phyloP scores from a whole-genome alignment of 2,113 vertebrate genomes.

The Falcunculus frontatus region DNA sequence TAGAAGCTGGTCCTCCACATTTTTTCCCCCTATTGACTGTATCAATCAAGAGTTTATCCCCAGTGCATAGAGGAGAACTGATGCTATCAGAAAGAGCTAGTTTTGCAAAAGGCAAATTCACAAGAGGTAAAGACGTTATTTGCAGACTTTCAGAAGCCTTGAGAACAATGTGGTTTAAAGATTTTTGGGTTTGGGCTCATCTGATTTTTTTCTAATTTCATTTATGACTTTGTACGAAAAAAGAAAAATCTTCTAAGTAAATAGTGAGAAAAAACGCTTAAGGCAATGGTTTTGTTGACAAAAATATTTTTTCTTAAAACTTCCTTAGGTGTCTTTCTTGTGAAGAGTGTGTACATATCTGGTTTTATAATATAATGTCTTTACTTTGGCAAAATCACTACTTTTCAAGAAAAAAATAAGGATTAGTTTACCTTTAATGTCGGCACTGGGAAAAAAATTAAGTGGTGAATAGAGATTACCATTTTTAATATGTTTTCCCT shows the following conservation, averaged over 20 bases:
- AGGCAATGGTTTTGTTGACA: background rate
- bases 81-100: background rate
- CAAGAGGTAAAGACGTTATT: background rate
- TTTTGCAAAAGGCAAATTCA: background rate
- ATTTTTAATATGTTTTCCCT: constrained; percentile 70
- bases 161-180: background rate
- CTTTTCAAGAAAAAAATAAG: constrained; percentile 37
- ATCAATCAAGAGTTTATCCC: background rate
- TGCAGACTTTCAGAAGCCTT: background rate
- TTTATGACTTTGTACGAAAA: background rate
- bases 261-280: background rate
- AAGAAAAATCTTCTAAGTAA: constrained; percentile 2
- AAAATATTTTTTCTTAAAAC: background rate
- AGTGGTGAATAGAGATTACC: constrained; percentile 42
- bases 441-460: constrained; percentile 16
- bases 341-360: background rate
- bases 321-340: background rate
- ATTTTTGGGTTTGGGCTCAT: background rate
- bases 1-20: background rate
- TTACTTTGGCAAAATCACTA: constrained; percentile 15
- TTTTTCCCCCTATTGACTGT: background rate
- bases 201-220: background rate
- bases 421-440: constrained; percentile 58
- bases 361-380: background rate
- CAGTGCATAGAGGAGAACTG: background rate